Conservation (phyloP, 2,888 invertebrate genomes). For the Folsomia candida region DNA sequence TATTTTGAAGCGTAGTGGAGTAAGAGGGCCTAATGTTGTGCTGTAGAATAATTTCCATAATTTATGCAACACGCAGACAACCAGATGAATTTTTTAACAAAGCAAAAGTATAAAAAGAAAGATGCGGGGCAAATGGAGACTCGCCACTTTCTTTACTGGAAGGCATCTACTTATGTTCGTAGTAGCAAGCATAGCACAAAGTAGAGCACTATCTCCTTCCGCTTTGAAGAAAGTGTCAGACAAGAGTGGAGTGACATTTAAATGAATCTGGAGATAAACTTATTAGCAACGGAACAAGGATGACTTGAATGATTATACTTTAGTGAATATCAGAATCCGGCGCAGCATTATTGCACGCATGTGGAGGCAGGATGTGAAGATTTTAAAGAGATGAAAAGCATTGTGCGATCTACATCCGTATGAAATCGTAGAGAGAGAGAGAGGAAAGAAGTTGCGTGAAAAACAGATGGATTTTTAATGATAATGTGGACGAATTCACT, state of each 20-base stretch:
- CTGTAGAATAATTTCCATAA: too few relatives aligned
- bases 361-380: not conserved
- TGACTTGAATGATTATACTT: not conserved
- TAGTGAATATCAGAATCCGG: not conserved
- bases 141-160: too few relatives aligned
- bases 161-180: too few relatives aligned
- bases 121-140: too few relatives aligned
- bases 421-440: not conserved
- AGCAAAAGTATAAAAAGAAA: too few relatives aligned
- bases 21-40: too few relatives aligned
- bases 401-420: not conserved
- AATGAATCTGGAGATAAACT: slow-evolving; percentile 11
- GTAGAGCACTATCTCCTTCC: too few relatives aligned
- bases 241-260: slow-evolving; percentile 2
- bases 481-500: slow-evolving; percentile 11
- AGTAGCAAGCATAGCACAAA: too few relatives aligned
- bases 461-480: slow-evolving; percentile 23
- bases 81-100: too few relatives aligned
- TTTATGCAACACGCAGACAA: too few relatives aligned
- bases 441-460: not conserved
- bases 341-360: not conserved
- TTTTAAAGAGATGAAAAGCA: not conserved
- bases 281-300: slow-evolving; percentile 2
- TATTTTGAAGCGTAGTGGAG: too few relatives aligned
- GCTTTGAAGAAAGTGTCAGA: not conserved